A percentile compares a stretch with the other conserved stretches of the same genome.
These are phyloP conservation scores for Drosophila tropicalis DNA, from an alignment of 1,140 invertebrate species.

Conservation along the genomic window DNA sequence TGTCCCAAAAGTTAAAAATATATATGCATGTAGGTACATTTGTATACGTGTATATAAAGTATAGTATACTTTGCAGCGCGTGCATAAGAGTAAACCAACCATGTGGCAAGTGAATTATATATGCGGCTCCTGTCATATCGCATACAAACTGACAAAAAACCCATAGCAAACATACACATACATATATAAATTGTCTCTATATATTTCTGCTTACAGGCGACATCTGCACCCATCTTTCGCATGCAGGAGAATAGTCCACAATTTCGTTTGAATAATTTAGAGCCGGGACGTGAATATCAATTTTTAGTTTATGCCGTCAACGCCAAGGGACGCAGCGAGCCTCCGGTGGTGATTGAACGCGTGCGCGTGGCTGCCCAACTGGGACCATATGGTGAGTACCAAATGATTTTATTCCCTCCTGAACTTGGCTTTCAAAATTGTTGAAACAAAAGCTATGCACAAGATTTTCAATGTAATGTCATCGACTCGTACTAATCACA, in stretches of 20 bases:
- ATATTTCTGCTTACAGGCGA: constrained; percentile 72
- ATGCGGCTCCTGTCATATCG: constrained; percentile 35
- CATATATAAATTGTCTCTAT: constrained; percentile 38
- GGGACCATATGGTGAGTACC: constrained; percentile 83
- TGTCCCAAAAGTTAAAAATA: constrained; percentile 63
- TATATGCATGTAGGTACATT: constrained; percentile 5
- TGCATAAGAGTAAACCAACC: constrained; percentile 23
- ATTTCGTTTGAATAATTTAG: constrained; percentile 87
- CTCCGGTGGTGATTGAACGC: constrained; percentile 86
- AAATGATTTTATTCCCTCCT: background rate
- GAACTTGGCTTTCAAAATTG: background rate
- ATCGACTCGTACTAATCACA: constrained; percentile 50
- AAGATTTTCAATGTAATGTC: constrained; percentile 5
- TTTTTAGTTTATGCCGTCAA: constrained; percentile 89
- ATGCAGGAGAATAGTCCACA: constrained; percentile 86
- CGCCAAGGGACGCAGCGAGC: constrained; percentile 87
- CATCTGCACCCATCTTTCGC: constrained; percentile 85
- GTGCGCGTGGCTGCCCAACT: constrained; percentile 84
- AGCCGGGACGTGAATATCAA: constrained; percentile 87
- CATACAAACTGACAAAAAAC: constrained; percentile 11
- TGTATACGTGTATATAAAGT: background rate
- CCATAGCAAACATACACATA: constrained; percentile 2
- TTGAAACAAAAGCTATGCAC: constrained; percentile 11
- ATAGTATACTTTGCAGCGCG: constrained; percentile 56
- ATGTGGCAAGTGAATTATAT: constrained; percentile 67